Evolutionary conservation across 2,113 vertebrate genomes (phyloP).

Genomic region (Hirundichthys speculiger): DNA sequence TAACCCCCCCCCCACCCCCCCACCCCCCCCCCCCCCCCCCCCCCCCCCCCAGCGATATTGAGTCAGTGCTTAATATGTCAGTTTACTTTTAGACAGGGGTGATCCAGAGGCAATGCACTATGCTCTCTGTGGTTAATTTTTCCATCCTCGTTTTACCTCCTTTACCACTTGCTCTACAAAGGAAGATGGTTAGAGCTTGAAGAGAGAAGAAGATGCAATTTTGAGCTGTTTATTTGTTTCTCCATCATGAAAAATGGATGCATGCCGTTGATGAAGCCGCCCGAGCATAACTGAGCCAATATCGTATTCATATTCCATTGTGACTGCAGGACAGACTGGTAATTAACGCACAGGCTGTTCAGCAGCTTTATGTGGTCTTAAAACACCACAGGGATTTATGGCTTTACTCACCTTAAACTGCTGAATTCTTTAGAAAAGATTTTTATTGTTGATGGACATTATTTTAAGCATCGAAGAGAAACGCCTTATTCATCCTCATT

Average conservation of each 20-base stretch:
- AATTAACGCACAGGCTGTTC: slow-evolving; percentile 48
- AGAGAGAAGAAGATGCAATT: slow-evolving; percentile 26
- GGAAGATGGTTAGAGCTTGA: not conserved
- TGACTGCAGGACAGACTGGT: slow-evolving; percentile 21
- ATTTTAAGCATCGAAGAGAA: slow-evolving; percentile 10
- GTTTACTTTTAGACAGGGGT: too few species aligned
- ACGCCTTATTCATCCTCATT: not conserved
- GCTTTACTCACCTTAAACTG: slow-evolving; percentile 6
- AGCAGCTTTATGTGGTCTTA: slow-evolving; percentile 25
- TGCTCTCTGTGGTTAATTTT: too few species aligned
- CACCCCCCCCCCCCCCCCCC: too few species aligned
- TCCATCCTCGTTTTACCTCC: too few species aligned
- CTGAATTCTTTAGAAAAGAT: slow-evolving; percentile 4
- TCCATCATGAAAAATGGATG: slow-evolving; percentile 50
- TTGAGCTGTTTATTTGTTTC: slow-evolving; percentile 53
- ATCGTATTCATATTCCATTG: slow-evolving; percentile 36
- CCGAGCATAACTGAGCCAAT: slow-evolving; percentile 25
- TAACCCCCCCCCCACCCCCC: too few species aligned
- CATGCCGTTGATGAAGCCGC: slow-evolving; percentile 26
- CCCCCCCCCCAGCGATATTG: too few species aligned
- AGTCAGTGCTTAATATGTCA: too few species aligned
- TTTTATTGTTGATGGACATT: slow-evolving; percentile 9
- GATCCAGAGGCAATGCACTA: too few species aligned
- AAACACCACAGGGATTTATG: slow-evolving; percentile 30
- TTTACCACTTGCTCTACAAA: too few species aligned